These are phyloP conservation scores for Oreortyx pictus DNA, from an alignment of 2,797 vertebrate genomes.

Conservation along the genomic window DNA sequence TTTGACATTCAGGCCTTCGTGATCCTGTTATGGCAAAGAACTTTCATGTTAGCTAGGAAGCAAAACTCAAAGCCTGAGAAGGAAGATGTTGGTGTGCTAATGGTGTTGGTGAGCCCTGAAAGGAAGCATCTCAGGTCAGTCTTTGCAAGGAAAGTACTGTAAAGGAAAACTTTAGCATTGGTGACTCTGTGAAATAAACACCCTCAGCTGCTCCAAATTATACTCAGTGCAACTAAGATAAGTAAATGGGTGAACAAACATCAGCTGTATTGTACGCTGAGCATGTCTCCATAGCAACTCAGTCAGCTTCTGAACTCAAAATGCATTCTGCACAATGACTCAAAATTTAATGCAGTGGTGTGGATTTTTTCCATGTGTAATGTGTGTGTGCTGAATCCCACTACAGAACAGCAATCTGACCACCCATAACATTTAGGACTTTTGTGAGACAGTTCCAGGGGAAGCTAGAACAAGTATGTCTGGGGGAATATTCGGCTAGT, in stretches of 20 bases:
- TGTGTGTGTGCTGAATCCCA: not conserved
- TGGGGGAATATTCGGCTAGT: not conserved
- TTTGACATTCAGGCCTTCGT: not conserved
- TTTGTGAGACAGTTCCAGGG: not conserved
- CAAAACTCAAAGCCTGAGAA: not conserved
- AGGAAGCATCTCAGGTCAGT: not conserved
- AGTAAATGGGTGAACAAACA: slow-evolving; percentile 51
- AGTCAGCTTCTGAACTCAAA: slow-evolving; percentile 24
- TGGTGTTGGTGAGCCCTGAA: not conserved
- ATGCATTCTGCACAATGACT: not conserved
- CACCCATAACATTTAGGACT: not conserved
- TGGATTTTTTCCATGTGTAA: not conserved
- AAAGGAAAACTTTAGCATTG: not conserved
- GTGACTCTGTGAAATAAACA: not conserved
- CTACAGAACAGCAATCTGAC: not conserved
- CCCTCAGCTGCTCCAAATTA: slow-evolving; percentile 8
- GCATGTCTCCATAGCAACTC: slow-evolving; percentile 63
- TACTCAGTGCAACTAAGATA: not conserved
- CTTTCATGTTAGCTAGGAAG: not conserved
- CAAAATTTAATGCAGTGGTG: not conserved
- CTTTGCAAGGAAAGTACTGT: not conserved
- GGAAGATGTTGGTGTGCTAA: not conserved
- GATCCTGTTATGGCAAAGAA: not conserved
- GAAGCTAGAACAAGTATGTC: not conserved
- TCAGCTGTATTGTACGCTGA: not conserved